These are phyloP conservation scores for Colostygia pectinataria DNA, from an alignment of 2,888 invertebrate genomes.

Conservation along the genomic window DNA sequence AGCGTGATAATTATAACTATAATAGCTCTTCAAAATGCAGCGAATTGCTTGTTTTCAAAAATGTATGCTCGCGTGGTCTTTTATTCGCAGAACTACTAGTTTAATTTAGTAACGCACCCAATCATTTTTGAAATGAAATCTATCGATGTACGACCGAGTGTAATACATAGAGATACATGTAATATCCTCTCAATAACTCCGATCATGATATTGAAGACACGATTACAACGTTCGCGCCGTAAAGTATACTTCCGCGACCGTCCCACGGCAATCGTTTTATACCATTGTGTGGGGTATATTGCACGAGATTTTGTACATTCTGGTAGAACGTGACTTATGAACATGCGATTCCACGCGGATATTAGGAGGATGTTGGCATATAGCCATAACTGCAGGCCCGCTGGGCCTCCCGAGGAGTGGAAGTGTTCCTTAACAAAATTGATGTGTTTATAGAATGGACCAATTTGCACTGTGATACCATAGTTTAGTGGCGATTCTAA, in stretches of 20 bases:
- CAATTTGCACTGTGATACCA: slow-evolving; percentile 7
- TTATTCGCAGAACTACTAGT: too few species aligned
- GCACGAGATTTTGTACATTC: slow-evolving; percentile 57
- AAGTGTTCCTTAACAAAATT: slow-evolving; percentile 58
- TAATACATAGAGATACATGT: too few species aligned
- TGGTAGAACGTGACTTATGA: slow-evolving; percentile 64
- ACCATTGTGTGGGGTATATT: slow-evolving; percentile 49
- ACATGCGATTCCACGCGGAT: slow-evolving; percentile 55
- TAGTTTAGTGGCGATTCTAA: too few species aligned
- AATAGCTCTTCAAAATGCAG: too few species aligned
- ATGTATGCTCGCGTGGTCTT: too few species aligned
- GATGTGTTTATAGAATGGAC: slow-evolving; percentile 62
- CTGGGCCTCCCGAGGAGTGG: slow-evolving; percentile 53
- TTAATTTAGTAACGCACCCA: too few species aligned
- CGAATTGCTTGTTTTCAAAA: too few species aligned
- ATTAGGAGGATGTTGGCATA: slow-evolving; percentile 66
- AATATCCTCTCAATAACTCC: slow-evolving; percentile 12
- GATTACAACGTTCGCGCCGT: slow-evolving; percentile 47
- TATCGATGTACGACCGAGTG: too few species aligned
- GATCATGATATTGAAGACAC: slow-evolving; percentile 21
- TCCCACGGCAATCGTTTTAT: slow-evolving; percentile 46
- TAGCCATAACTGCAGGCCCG: slow-evolving; percentile 67
- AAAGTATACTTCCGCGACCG: slow-evolving; percentile 57
- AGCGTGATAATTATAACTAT: too few species aligned
- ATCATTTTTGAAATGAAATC: too few species aligned